These are phyloP conservation scores for Platyscapa corneri DNA, from an alignment of 1,140 invertebrate species.

Conservation along the genomic window DNA sequence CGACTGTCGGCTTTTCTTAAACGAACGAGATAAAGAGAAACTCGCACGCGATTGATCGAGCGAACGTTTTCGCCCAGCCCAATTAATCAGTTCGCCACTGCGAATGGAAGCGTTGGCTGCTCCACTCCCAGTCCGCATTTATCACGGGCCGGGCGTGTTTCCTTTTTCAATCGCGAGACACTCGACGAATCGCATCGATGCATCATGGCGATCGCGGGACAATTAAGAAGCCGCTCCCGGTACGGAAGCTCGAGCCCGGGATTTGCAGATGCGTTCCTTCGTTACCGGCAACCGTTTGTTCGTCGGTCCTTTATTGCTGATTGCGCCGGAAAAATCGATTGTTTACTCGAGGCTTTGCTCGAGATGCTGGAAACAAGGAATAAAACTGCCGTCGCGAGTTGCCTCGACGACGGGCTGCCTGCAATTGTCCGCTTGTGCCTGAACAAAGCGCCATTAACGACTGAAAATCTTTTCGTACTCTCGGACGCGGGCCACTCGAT, in stretches of 20 bases:
- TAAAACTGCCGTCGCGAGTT: background rate
- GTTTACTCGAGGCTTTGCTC: background rate
- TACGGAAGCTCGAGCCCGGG: background rate
- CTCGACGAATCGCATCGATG: slow-evolving; percentile 29
- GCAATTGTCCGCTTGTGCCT: background rate
- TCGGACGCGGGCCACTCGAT: too few species aligned
- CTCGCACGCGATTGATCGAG: background rate
- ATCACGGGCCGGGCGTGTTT: background rate
- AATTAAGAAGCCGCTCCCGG: background rate
- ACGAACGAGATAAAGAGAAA: background rate
- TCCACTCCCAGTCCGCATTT: too few species aligned
- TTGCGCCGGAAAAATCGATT: background rate
- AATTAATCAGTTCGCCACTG: slow-evolving; percentile 23
- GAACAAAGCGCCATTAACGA: background rate
- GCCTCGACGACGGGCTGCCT: background rate
- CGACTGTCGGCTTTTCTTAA: too few species aligned
- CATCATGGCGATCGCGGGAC: background rate
- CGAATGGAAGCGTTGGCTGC: background rate
- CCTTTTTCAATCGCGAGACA: background rate
- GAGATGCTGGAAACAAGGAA: background rate
- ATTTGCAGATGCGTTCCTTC: background rate
- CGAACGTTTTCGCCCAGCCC: background rate
- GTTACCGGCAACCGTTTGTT: background rate
- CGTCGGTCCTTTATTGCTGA: background rate
- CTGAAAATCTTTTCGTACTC: background rate